A percentile compares a stretch with the other conserved stretches of the same genome.
phyloP scores from a whole-genome alignment of 2,888 invertebrate species.

The Thelaira solivaga region DNA sequence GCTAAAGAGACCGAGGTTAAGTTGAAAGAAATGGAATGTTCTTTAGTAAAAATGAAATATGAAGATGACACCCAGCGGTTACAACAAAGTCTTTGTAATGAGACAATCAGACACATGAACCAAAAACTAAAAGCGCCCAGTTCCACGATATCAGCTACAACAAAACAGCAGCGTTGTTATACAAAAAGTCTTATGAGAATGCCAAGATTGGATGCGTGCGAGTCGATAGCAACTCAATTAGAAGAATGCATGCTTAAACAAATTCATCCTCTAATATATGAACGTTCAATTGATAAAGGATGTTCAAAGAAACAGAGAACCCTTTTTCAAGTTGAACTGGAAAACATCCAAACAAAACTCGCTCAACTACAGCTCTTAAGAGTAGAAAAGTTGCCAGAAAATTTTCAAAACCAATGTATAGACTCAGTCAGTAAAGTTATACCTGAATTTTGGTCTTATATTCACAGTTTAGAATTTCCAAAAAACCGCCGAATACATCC shows the following conservation, averaged over 20 bases:
- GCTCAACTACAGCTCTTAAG: slow-evolving; percentile 67
- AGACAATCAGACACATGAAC: slow-evolving; percentile 28
- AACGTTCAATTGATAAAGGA: slow-evolving; percentile 61
- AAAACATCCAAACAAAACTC: slow-evolving; percentile 68
- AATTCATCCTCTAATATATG: slow-evolving; percentile 63
- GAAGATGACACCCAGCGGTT: slow-evolving; percentile 64
- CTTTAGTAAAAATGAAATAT: slow-evolving; percentile 70
- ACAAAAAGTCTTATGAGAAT: slow-evolving; percentile 64
- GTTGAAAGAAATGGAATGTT: slow-evolving; percentile 69
- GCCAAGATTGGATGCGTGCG: slow-evolving; percentile 63
- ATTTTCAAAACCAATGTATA: slow-evolving; percentile 50
- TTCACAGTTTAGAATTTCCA: slow-evolving; percentile 69
- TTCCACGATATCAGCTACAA: background rate
- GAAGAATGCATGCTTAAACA: slow-evolving; percentile 21
- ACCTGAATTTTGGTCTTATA: slow-evolving; percentile 72
- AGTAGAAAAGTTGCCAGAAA: slow-evolving; percentile 24
- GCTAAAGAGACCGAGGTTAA: slow-evolving; percentile 71
- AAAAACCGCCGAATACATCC: slow-evolving; percentile 69
- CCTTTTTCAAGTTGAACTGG: slow-evolving; percentile 70
- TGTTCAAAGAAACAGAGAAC: slow-evolving; percentile 66
- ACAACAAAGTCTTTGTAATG: slow-evolving; percentile 63
- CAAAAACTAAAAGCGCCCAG: background rate
- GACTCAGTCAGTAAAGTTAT: slow-evolving; percentile 69
- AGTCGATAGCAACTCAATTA: slow-evolving; percentile 2
- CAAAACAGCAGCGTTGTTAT: slow-evolving; percentile 18